Evolutionary conservation across 2,888 invertebrate genomes (phyloP).

Genomic region (Polydrusus cervinus): DNA sequence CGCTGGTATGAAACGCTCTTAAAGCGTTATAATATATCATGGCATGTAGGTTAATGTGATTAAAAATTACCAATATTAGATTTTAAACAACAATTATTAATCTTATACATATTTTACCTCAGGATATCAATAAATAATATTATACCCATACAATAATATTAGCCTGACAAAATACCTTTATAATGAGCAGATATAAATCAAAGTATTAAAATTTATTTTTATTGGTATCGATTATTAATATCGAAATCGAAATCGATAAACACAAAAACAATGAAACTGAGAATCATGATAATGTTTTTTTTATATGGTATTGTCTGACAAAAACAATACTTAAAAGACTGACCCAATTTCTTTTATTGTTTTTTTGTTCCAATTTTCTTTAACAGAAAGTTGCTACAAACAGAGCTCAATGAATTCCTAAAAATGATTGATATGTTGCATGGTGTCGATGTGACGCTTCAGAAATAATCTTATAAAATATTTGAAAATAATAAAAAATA

Average conservation of each 20-base stretch:
- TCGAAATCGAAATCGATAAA: not conserved
- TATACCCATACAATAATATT: not conserved
- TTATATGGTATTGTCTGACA: slow-evolving; percentile 13
- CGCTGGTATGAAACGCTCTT: too few species aligned
- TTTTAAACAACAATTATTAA: not conserved
- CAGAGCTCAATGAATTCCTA: too few species aligned
- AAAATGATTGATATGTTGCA: too few species aligned
- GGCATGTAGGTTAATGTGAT: not conserved
- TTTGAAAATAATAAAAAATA: too few species aligned
- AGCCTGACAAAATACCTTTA: slow-evolving; percentile 3
- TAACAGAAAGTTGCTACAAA: not conserved
- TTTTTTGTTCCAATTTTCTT: not conserved
- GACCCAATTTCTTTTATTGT: not conserved
- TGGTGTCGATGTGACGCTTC: too few species aligned
- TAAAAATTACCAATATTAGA: not conserved
- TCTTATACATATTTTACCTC: slow-evolving; percentile 4
- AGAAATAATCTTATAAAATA: too few species aligned
- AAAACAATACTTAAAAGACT: slow-evolving; percentile 3
- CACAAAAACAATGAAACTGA: not conserved
- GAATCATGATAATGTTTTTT: not conserved
- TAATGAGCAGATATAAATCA: slow-evolving; percentile 8
- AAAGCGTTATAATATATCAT: too few species aligned
- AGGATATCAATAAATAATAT: slow-evolving; percentile 10
- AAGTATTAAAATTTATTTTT: slow-evolving; percentile 13
- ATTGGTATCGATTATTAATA: too few species aligned